Base-by-base conservation (phyloP, 2,797 vertebrate genomes). In the Rhadinocentrus ornatus region DNA sequence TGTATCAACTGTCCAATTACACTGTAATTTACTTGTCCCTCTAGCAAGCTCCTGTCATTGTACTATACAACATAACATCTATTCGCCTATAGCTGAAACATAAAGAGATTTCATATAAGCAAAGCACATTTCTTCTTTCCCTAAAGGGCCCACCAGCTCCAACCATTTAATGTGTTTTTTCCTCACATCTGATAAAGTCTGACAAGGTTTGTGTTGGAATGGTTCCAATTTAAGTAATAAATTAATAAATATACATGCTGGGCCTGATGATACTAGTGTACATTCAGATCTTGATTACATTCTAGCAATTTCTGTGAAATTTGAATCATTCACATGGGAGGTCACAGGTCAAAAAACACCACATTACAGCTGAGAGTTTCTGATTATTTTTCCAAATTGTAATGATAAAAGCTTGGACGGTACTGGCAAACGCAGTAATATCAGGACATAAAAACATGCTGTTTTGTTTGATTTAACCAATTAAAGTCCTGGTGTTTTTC, bases 1-100 rank as follows among this genome's bases (percentile, higher is more conserved):
- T 26, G 65, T 24, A 76, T 88, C 80, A 89, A 86, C 75, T 67
- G 81, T 87, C 84, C 78, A 83, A 87, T 86, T 85, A 89, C 66
- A 53, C 9, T 60, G 60, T 75, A 69, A 85, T 86, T 88, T 82
- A 81, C 65, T 70, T 32, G 69, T 82, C 84, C 87, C 75, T 73
- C 59, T 59, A 82, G 80, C 75, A 22, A 29, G 64, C 34, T 15
- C 41, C 69, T 77, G 56, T 82, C 78, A 86, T 83, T 71, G 71
- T 53, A 27, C 70, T 46, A 39, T 48, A 71, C 61, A 78, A 55
- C 75, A 81, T 31, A 80, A 72, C 67, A 84, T 57, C 16, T 39
- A 59, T 26, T 56, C 35, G 32, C 52, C 24, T 34, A 66, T 1
- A 71, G 55, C 52, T 34, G 64, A 76, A 55, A 16, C 55, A 37